Conservation (phyloP, 2,797 vertebrate species). For the Acrossocheilus wenchowensis region DNA sequence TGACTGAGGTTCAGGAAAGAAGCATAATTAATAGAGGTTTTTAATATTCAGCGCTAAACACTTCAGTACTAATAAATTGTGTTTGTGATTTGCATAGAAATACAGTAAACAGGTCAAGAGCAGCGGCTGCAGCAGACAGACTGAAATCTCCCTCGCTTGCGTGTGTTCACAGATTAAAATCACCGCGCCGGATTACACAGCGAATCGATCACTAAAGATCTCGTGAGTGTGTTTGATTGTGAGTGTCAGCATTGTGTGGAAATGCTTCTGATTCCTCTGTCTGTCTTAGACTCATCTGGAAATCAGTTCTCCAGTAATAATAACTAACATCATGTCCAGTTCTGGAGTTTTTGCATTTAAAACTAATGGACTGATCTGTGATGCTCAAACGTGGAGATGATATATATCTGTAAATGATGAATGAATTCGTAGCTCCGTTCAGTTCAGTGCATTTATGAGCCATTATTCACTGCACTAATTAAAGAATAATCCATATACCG, state of each 20-base stretch:
- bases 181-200: not conserved
- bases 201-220: not conserved
- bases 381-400: not conserved
- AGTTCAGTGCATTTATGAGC: not conserved
- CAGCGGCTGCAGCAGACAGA: not conserved
- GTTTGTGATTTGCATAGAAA: slow-evolving; percentile 11
- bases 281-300: not conserved
- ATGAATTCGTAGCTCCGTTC: not conserved
- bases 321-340: not conserved
- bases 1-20: slow-evolving; percentile 4
- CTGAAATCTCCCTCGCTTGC: not conserved
- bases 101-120: not conserved
- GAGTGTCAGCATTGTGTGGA: not conserved
- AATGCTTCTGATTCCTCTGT: not conserved
- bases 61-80: not conserved
- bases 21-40: not conserved
- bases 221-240: not conserved
- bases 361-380: not conserved
- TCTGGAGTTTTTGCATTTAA: not conserved
- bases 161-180: not conserved
- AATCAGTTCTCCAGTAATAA: not conserved
- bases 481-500: slow-evolving; percentile 1
- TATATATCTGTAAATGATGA: not conserved
- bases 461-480: slow-evolving; percentile 27
- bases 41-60: slow-evolving; percentile 17